These are phyloP conservation scores for Ostrea denselamellosa DNA, from an alignment of 1,140 invertebrate species.

Conservation along the genomic window DNA sequence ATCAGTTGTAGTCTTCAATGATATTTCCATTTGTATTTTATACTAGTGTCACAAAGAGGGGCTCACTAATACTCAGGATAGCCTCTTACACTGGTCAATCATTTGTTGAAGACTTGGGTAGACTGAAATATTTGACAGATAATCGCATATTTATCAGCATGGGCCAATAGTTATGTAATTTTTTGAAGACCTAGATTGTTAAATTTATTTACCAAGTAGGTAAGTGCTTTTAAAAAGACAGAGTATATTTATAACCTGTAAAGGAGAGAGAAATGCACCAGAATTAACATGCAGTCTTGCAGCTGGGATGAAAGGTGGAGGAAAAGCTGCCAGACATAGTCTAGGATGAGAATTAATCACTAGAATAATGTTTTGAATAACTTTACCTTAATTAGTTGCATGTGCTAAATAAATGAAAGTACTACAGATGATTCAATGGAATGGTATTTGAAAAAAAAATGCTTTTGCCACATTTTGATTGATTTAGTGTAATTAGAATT, in stretches of 20 bases:
- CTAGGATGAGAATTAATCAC: not conserved
- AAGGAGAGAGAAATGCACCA: not conserved
- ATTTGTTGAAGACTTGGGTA: constrained; percentile 18
- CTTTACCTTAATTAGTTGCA: not conserved
- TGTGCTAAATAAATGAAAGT: not conserved
- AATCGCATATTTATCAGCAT: constrained; percentile 2
- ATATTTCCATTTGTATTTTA: not conserved
- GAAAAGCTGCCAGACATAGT: not conserved
- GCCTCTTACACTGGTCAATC: constrained; percentile 4
- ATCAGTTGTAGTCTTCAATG: not conserved
- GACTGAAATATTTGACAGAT: constrained; percentile 11
- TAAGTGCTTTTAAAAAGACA: not conserved
- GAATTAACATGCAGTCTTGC: not conserved
- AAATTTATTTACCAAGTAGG: constrained; percentile 27
- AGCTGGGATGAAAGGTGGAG: not conserved
- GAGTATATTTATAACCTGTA: not conserved
- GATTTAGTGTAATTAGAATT: not conserved
- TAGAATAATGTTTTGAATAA: not conserved
- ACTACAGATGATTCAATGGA: constrained; percentile 15
- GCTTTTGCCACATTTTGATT: not conserved
- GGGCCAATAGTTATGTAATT: constrained; percentile 21
- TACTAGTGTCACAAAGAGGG: not conserved
- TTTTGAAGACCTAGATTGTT: not conserved
- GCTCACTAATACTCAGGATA: not conserved
- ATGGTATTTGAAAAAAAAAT: not conserved